phyloP scores from a whole-genome alignment of 2,113 vertebrate genomes.

The Illadopsis cleaveri region DNA sequence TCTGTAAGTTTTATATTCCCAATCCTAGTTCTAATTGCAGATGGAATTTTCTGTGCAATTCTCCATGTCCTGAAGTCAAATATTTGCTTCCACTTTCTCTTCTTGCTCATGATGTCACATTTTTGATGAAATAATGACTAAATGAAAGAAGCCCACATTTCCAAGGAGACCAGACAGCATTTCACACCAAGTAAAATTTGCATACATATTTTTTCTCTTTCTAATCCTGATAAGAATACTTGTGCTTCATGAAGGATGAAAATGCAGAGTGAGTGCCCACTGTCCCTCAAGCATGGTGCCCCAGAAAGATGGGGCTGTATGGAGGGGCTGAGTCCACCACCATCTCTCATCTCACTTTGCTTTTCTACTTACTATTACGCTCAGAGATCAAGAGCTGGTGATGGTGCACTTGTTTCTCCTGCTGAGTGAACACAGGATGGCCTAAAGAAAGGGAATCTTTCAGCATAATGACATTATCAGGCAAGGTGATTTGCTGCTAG shows the following conservation, averaged over 20 bases:
- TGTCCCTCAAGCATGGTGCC: neutral
- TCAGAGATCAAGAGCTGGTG: neutral
- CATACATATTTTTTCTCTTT: neutral
- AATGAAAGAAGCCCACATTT: neutral
- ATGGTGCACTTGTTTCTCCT: neutral
- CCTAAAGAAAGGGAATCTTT: neutral
- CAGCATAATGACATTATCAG: neutral
- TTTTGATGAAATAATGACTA: neutral
- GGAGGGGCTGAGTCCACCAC: neutral
- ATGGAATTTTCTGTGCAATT: neutral
- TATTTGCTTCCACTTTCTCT: rapidly evolving
- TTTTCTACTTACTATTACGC: neutral
- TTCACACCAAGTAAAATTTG: neutral
- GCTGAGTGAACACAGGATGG: neutral
- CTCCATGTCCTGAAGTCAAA: neutral
- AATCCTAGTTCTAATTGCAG: neutral
- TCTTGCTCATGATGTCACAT: neutral
- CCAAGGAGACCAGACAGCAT: neutral
- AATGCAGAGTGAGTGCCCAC: neutral
- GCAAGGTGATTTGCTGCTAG: neutral
- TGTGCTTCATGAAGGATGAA: neutral
- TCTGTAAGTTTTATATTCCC: neutral
- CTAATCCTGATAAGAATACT: neutral
- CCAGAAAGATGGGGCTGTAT: rapidly evolving
- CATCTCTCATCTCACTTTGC: neutral